Base-by-base conservation (phyloP, 35 echinoderm and acorn worm species). In the Apostichopus californicus region DNA sequence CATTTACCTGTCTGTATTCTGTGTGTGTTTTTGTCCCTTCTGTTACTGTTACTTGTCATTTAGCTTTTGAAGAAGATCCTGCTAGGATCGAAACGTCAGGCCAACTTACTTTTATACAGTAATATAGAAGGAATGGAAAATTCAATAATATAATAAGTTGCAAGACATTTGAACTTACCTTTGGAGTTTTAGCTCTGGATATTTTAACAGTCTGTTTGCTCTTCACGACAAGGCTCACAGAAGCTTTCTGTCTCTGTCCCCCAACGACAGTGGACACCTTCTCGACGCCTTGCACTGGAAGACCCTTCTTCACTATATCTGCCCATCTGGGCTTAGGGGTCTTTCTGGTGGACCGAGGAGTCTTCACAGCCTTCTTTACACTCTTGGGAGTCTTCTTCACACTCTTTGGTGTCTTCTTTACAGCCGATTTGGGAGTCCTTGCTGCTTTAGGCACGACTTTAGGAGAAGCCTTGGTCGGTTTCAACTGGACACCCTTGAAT, bases 301-400 rank as follows among this genome's bases (percentile, higher is more conserved):
- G 22, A 75, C 93, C 92, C 55, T 91, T 94, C 81, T 98, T 98
- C 7, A 96, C 94, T 83, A 98, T 98, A 83, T 98, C 97, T 77
- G 97, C 97, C 97, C 97, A 98, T 53, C 84, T 94, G 28, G 91
- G 91, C 54, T 91, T 90, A 61, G 79, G 88, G 53, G 86, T 55
- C 25, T 91, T 81, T 77, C 90, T 94, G 15, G 77, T 59, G 10
- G 87, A 90, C 57, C 86, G 64, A 14, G 93, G 95, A 91, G 95
- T 95, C 85, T 94, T 93, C 12, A 90, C 94, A 77, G 78, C 87
- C 57, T 88, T 94, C 28, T 80, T n/a, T 53, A 78, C 82, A 87
- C 72, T 77, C 83, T 87, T 87, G 22, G 95, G 93, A 14, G 95
- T 96, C 87, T 96, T 96, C 81, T 91, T 86, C 18, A 78, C 82